phyloP scores from a whole-genome alignment of 2,888 invertebrate genomes.

The Cistogaster globosa region DNA sequence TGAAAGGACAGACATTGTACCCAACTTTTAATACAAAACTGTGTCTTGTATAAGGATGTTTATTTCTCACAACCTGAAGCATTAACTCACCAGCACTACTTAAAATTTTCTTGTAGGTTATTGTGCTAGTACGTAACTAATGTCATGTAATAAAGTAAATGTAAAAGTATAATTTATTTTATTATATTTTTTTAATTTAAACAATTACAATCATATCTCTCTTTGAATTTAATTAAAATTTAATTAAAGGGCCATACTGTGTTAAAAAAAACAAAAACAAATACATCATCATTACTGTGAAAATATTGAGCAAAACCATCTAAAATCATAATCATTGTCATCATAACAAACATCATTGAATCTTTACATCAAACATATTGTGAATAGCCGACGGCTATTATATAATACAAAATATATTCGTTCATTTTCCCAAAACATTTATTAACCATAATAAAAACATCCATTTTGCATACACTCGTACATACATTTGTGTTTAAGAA shows the following conservation, averaged over 20 bases:
- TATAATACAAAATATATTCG: not conserved
- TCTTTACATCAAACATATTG: constrained; percentile 33
- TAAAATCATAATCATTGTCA: not conserved
- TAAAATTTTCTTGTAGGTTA: no score
- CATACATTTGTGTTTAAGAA: not conserved
- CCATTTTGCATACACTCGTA: not conserved
- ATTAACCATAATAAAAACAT: not conserved
- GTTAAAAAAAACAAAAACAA: not conserved
- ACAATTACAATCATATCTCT: no score
- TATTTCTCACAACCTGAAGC: no score
- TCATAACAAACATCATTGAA: constrained; percentile 25
- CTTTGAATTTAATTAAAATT: constrained; percentile 7
- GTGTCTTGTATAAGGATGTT: no score
- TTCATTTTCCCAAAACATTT: not conserved
- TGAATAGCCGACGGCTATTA: constrained; percentile 28
- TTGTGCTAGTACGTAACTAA: no score
- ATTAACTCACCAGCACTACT: no score
- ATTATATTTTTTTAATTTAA: no score
- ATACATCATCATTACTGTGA: constrained; percentile 13
- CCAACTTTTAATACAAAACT: no score
- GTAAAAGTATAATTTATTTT: no score
- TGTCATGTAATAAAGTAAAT: no score
- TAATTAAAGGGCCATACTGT: constrained; percentile 2
- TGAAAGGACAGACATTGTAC: no score
- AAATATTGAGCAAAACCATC: constrained; percentile 26